Percentiles rank a stretch among this genome's conserved stretches.
These are phyloP conservation scores for Taurulus bubalis DNA, from an alignment of 2,113 vertebrate species.

Conservation along the genomic window DNA sequence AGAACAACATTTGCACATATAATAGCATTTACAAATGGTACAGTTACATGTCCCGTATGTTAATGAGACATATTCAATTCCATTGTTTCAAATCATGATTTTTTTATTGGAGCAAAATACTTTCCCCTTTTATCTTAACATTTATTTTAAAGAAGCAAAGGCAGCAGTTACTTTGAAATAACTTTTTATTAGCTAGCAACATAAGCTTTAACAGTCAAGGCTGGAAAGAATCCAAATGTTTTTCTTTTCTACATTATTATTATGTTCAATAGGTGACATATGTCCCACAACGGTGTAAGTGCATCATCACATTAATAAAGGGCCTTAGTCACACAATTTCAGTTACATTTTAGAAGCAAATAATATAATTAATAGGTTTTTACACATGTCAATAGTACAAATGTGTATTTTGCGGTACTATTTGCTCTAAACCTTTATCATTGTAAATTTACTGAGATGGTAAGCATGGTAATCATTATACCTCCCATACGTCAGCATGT, in stretches of 20 bases:
- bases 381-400: not conserved
- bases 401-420: not conserved
- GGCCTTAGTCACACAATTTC: not conserved
- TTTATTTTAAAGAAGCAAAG: not conserved
- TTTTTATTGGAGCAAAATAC: not conserved
- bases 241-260: not conserved
- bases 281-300: not conserved
- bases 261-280: not conserved
- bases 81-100: not conserved
- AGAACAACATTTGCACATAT: not conserved
- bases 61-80: not conserved
- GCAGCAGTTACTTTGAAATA: not conserved
- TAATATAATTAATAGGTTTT: not conserved
- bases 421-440: not conserved
- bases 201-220: not conserved
- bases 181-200: not conserved
- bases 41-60: not conserved
- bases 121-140: not conserved
- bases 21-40: not conserved
- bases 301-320: no score
- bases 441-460: not conserved
- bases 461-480: not conserved
- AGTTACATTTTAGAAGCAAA: not conserved
- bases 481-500: no score
- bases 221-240: not conserved